Evolutionary conservation across 2,113 vertebrate genomes (phyloP).

Genomic region (Hucho hucho): DNA sequence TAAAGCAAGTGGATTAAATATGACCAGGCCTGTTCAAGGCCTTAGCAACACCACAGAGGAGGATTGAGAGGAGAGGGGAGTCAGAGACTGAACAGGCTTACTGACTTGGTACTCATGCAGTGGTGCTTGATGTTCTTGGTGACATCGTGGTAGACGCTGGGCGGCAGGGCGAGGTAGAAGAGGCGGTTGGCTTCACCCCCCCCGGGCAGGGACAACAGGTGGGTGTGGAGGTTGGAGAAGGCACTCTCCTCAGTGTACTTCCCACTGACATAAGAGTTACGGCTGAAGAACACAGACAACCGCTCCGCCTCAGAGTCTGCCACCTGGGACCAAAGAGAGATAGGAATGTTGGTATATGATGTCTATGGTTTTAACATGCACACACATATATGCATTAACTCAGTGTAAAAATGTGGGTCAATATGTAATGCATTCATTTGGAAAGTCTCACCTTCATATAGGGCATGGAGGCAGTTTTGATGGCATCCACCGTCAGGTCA

Average conservation of each 20-base stretch:
- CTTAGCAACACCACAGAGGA: neutral
- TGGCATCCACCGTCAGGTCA: conserved; percentile 77
- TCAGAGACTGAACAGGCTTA: neutral
- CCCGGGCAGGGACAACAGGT: conserved; percentile 75
- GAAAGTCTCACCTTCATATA: conserved; percentile 79
- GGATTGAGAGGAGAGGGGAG: no score
- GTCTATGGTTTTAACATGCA: no score
- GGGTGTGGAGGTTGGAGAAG: conserved; percentile 75
- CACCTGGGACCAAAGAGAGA: conserved; percentile 59
- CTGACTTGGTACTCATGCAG: conserved; percentile 85
- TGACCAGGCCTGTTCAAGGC: no score
- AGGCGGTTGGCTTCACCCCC: conserved; percentile 80
- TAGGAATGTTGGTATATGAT: neutral
- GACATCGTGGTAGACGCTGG: conserved; percentile 84
- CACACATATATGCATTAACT: no score
- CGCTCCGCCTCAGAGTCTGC: conserved; percentile 70
- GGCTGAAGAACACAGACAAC: conserved; percentile 78
- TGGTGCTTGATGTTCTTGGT: conserved; percentile 80
- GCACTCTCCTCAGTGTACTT: conserved; percentile 73
- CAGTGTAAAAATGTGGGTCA: neutral
- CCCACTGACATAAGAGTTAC: conserved; percentile 85
- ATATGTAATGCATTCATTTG: neutral
- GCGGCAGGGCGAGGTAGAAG: conserved; percentile 89
- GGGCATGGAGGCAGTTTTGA: conserved; percentile 76
- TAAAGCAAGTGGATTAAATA: neutral